phyloP scores from a whole-genome alignment of 2,888 invertebrate species.

The Morpho deidamia region DNA sequence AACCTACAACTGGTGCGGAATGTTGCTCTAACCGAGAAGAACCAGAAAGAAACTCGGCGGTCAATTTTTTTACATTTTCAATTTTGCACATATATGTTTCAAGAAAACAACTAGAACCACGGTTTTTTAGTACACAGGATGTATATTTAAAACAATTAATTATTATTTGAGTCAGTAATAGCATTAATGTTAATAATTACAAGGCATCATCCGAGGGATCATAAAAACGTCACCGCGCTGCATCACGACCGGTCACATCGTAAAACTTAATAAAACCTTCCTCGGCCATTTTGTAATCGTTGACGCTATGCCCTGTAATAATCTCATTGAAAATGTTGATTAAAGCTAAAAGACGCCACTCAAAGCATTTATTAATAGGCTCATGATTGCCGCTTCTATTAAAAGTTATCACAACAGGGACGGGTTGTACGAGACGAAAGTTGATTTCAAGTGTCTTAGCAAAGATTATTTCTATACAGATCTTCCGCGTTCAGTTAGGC shows the following conservation, averaged over 20 bases:
- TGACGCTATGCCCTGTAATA: slow-evolving; percentile 43
- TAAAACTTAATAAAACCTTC: slow-evolving; percentile 40
- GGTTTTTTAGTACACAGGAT: no score
- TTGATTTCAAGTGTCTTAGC: slow-evolving; percentile 29
- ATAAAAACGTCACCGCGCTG: slow-evolving; percentile 15
- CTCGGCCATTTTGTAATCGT: slow-evolving; percentile 36
- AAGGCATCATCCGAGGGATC: slow-evolving; percentile 20
- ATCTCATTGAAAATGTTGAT: slow-evolving; percentile 64
- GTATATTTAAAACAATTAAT: no score
- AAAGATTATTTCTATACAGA: slow-evolving; percentile 30
- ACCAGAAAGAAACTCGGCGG: no score
- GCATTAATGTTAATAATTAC: slow-evolving; percentile 21
- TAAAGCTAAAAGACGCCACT: slow-evolving; percentile 53
- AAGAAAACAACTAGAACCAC: no score
- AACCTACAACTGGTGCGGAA: no score
- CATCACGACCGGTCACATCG: slow-evolving; percentile 26
- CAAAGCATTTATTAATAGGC: slow-evolving; percentile 54
- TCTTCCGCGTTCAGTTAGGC: no score
- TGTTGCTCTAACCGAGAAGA: no score
- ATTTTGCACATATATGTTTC: no score
- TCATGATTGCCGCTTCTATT: slow-evolving; percentile 57
- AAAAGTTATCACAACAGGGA: slow-evolving; percentile 53
- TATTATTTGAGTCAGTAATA: slow-evolving; percentile 13
- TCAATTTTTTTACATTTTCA: no score
- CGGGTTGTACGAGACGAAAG: slow-evolving; percentile 37